Evolutionary conservation across 2,888 invertebrate genomes (phyloP), one percentile per base, ranked within the genome.

Genomic region (Agonopterix alstromeriana): DNA sequence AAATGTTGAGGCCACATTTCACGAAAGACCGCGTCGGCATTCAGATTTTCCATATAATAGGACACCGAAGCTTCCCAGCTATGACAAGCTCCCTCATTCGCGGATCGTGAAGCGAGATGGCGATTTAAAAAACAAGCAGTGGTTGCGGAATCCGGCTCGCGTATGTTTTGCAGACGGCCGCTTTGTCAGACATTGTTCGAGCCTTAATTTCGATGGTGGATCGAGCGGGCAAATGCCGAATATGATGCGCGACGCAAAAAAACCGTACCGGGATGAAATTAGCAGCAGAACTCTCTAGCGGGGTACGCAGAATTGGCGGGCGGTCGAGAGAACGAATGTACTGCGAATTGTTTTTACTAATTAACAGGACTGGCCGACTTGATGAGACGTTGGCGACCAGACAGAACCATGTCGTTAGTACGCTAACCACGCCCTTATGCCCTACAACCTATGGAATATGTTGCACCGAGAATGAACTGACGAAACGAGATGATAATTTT

Each of bases 141-240:
- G 75, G 74, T 70, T 73, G 71, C 72, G 86, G 88, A 86, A 88
- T 87, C 84, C 84, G 81, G 86, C 77, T 70, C 73, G 64, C 64
- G 76, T 70, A 85, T 87, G 88, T 87, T 87, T 88, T 87, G 86
- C 77, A 63, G 87, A 87, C 88, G 88, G 87, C 65, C 77, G 88
- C 88, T 88, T 89, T 89, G 87, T 87, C 82, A 67, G 85, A 87
- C 88, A 89, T 89, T 88, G 88, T 87, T 85, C 82, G 73, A 71
- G 77, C 86, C 83, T 87, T 87, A 88, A 88, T 88, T 86, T 86
- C 86, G 82, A 84, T 79, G 85, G 84, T 73, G 81, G 70, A 82
- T 83, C 85, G 83, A 82, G 83, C 79, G 83, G 76, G 70, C 86
- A 82, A 86, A 86, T 85, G 82, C 87, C 88, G 86, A 88, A 87